Percentiles rank a stretch among this genome's conserved stretches.
Evolutionary conservation across 2,797 vertebrate genomes (phyloP).

Genomic region (Melanotaenia maccullochi): DNA sequence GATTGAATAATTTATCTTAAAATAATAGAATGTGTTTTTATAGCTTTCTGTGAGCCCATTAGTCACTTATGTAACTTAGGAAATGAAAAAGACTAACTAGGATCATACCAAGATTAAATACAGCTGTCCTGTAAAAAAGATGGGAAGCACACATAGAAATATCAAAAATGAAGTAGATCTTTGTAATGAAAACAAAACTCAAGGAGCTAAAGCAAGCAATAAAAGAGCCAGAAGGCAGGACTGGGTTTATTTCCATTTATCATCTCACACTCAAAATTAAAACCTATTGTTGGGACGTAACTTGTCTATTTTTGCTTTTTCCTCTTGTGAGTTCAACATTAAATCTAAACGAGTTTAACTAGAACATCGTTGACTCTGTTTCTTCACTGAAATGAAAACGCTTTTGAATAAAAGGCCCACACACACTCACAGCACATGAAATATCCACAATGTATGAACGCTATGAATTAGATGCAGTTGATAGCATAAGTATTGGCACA

Average conservation of each 20-base stretch:
- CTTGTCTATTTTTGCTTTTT: not conserved
- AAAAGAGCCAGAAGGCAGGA: slow-evolving; percentile 36
- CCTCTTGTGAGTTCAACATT: slow-evolving; percentile 5
- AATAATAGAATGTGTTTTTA: too few relatives aligned
- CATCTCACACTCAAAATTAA: not conserved
- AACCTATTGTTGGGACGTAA: not conserved
- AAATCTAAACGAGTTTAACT: not conserved
- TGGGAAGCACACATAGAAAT: not conserved
- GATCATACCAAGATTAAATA: slow-evolving; percentile 22
- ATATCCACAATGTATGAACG: not conserved
- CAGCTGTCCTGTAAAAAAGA: not conserved
- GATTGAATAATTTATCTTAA: not conserved
- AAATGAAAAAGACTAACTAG: slow-evolving; percentile 4
- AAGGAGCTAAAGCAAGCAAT: slow-evolving; percentile 28
- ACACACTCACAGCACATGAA: slow-evolving; percentile 3
- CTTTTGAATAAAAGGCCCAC: not conserved
- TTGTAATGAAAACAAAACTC: slow-evolving; percentile 39
- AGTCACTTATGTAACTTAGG: not conserved
- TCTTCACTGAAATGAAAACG: not conserved
- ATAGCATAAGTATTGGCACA: slow-evolving; percentile 50
- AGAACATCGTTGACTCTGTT: not conserved
- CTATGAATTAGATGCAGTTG: slow-evolving; percentile 16
- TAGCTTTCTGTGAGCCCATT: too few relatives aligned
- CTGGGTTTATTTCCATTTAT: slow-evolving; percentile 22
- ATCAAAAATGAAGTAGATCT: slow-evolving; percentile 26